phyloP scores from a whole-genome alignment of 2,797 vertebrate species.

The Lycodopsis pacificus region DNA sequence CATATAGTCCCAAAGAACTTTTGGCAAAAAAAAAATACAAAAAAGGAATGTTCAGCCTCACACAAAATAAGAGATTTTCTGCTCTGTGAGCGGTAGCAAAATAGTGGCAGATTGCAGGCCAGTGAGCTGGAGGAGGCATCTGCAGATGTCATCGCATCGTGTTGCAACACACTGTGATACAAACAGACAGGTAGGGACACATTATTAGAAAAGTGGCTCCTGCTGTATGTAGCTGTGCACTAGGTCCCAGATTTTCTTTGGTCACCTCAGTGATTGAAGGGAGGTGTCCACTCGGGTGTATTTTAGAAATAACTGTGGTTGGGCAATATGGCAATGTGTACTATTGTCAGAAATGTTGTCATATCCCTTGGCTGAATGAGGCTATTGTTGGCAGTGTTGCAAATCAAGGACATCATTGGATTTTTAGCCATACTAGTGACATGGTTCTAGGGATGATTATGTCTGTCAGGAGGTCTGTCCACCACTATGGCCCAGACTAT shows the following conservation, averaged over 20 bases:
- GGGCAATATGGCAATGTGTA: too few species aligned
- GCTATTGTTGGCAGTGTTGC: background rate
- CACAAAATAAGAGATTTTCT: constrained; percentile 39
- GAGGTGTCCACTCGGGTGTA: background rate
- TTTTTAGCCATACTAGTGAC: background rate
- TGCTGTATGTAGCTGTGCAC: background rate
- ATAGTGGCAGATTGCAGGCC: constrained; percentile 41
- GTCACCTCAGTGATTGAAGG: background rate
- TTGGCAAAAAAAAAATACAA: background rate
- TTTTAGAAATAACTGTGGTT: background rate
- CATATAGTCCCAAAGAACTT: constrained; percentile 2
- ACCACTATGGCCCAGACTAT: background rate
- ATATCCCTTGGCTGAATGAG: background rate
- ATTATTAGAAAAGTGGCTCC: background rate
- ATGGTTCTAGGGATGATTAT: background rate
- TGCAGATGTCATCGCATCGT: constrained; percentile 10
- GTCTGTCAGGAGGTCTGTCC: background rate
- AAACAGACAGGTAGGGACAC: background rate
- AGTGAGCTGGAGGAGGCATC: constrained; percentile 19
- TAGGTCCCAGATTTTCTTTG: background rate
- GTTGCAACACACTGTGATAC: background rate
- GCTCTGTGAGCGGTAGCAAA: constrained; percentile 31
- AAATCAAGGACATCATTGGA: background rate
- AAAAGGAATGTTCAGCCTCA: background rate
- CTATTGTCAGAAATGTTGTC: too few species aligned